Evolutionary conservation across 2,888 invertebrate genomes (phyloP).

Genomic region (Drosophila paramelanica): DNA sequence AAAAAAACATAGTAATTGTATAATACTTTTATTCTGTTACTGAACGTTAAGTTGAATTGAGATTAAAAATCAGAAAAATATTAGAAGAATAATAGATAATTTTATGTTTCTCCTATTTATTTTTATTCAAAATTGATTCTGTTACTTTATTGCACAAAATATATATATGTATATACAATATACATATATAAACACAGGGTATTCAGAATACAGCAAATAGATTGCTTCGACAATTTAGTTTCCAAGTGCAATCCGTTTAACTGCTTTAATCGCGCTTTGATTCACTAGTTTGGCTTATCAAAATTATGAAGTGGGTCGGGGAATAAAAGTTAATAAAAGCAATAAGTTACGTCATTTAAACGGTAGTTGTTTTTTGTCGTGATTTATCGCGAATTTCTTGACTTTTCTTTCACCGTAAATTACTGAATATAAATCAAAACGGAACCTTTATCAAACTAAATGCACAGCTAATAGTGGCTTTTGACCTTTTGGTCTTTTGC

Average conservation of each 20-base stretch:
- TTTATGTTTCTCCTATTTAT: too few relatives aligned
- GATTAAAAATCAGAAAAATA: too few relatives aligned
- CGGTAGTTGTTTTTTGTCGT: background rate
- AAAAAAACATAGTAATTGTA: too few relatives aligned
- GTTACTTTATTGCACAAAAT: too few relatives aligned
- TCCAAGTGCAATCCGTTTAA: background rate
- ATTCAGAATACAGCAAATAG: background rate
- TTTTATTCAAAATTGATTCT: too few relatives aligned
- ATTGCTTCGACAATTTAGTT: background rate
- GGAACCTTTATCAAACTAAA: background rate
- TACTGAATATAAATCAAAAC: background rate
- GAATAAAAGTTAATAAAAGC: conserved; percentile 1
- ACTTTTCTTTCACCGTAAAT: background rate
- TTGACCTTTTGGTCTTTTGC: conserved; percentile 58
- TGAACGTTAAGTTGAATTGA: too few relatives aligned
- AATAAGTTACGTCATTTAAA: background rate
- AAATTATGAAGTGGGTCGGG: conserved; percentile 7
- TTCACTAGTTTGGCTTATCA: conserved; percentile 24
- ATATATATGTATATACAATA: too few relatives aligned
- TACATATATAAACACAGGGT: background rate
- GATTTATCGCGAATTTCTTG: conserved; percentile 7
- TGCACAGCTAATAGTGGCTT: conserved; percentile 19
- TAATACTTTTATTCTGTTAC: too few relatives aligned
- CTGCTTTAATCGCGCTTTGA: conserved; percentile 10
- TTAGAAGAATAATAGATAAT: too few relatives aligned